These are phyloP conservation scores for Gadus chalcogrammus DNA, from an alignment of 2,113 vertebrate genomes.

Conservation along the genomic window DNA sequence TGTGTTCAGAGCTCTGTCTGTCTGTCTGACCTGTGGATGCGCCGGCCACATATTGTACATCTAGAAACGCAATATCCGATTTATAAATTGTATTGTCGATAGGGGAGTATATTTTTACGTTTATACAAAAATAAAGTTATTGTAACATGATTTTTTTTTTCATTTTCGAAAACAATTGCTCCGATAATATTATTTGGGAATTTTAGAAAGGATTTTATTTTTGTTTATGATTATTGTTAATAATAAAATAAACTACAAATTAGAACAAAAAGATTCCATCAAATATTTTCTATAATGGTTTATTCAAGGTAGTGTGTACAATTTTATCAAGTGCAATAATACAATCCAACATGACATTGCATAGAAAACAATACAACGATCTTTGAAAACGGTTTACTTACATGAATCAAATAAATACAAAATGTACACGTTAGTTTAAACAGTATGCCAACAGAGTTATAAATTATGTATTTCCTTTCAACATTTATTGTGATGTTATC, in stretches of 20 bases:
- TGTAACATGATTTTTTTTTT: no score
- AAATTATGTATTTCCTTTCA: not conserved
- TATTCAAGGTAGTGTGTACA: slow-evolving; percentile 42
- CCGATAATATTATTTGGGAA: no score
- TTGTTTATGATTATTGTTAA: not conserved
- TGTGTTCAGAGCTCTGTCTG: not conserved
- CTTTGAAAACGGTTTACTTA: slow-evolving; percentile 49
- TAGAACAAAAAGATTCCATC: not conserved
- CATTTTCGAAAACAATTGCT: no score
- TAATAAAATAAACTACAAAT: not conserved
- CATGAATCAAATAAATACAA: slow-evolving; percentile 39
- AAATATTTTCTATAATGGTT: slow-evolving; percentile 15
- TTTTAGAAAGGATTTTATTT: slow-evolving; percentile 1
- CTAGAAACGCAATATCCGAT: no score
- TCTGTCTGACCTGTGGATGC: no score
- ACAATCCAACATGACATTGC: slow-evolving; percentile 44
- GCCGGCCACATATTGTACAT: no score
- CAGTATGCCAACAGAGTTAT: slow-evolving; percentile 32
- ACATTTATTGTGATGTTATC: not conserved
- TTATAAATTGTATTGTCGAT: no score
- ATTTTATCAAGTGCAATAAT: slow-evolving; percentile 42
- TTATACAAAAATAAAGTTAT: no score
- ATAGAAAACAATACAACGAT: slow-evolving; percentile 47
- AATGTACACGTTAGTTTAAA: slow-evolving; percentile 49
- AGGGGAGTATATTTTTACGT: no score